These are phyloP conservation scores for Eidolon helvum DNA, from an alignment of 2,113 vertebrate species.

Conservation along the genomic window DNA sequence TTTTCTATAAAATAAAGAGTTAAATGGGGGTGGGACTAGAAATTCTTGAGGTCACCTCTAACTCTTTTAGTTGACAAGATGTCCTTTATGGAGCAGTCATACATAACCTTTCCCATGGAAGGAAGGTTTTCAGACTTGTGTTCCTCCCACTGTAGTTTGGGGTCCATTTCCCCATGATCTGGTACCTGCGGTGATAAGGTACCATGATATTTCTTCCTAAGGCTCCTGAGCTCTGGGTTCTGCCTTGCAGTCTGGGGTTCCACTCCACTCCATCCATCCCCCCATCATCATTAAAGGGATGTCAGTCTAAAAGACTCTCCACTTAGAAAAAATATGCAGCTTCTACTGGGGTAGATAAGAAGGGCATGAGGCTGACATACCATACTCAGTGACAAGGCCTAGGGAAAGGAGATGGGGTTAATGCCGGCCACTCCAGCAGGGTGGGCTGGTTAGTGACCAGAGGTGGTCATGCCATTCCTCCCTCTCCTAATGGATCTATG, in stretches of 20 bases:
- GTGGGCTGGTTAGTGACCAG: not conserved
- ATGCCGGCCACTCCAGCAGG: too few relatives aligned
- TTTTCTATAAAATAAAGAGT: not conserved
- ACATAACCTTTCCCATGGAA: not conserved
- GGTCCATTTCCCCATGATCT: too few relatives aligned
- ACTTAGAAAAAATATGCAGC: not conserved
- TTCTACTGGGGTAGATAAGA: too few relatives aligned
- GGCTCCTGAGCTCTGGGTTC: not conserved
- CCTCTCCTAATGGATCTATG: not conserved
- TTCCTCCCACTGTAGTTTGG: not conserved
- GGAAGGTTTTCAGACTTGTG: not conserved
- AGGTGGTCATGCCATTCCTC: not conserved
- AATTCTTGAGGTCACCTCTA: not conserved
- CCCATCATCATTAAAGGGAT: not conserved
- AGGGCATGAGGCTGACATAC: not conserved
- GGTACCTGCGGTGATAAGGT: too few relatives aligned
- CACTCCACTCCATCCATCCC: not conserved
- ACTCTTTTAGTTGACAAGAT: not conserved
- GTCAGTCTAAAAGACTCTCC: not conserved
- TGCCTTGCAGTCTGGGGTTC: not conserved
- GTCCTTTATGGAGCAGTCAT: not conserved
- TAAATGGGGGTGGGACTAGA: not conserved
- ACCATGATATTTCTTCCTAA: not conserved
- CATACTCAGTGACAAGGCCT: too few relatives aligned
- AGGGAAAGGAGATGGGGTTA: not conserved